Base-by-base conservation (phyloP, 2,888 invertebrate species). In the Eupithecia vulgata region DNA sequence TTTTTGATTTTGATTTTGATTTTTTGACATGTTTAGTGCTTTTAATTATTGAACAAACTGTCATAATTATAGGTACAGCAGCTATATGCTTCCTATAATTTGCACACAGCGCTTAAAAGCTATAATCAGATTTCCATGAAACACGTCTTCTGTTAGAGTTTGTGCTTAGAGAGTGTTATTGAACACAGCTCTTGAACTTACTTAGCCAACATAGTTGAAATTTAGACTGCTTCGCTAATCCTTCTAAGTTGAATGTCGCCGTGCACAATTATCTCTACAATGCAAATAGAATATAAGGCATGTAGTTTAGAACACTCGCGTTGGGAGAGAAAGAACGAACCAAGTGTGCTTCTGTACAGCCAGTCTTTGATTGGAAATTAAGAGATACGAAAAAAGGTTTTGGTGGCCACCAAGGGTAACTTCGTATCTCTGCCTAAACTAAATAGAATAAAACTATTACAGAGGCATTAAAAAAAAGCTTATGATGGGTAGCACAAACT, bases 81-180 rank as follows among this genome's bases (percentile, higher is more conserved):
- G 37, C 65, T 21, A 34, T 64, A 42, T 42, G 13, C 65, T 65
- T 65, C 65, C 12, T 15, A 65, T 25, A 65, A 65, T 21, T 65
- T 65, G 65, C 65, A 25, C 13, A 13, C 40, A 42, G 1, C 15
- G 21, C 65, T 25, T 7, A 35, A 5, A 65, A 65, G 40, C 15
- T 42, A 64, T 64, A 37, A 65, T 65, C 42, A 40, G 65, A 40
- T 65, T 65, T 65, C 21, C 65, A 42, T 65, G 37, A 21, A 67
- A 34, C 45, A 48, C 48, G 67, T 48, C 25, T 21, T 37, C 37
- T 4, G 35, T 67, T n/a, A 52, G 35, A 57, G 65, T 66, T 66
- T 66, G 42, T 42, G 65, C 65, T 66, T 25, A 66, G 66, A 21
- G 40, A 30, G 66, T 17, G 42, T 42, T 66, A 42, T 66, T 42